Base-by-base conservation (phyloP, 2,888 invertebrate species). In the Leucoma salicis region DNA sequence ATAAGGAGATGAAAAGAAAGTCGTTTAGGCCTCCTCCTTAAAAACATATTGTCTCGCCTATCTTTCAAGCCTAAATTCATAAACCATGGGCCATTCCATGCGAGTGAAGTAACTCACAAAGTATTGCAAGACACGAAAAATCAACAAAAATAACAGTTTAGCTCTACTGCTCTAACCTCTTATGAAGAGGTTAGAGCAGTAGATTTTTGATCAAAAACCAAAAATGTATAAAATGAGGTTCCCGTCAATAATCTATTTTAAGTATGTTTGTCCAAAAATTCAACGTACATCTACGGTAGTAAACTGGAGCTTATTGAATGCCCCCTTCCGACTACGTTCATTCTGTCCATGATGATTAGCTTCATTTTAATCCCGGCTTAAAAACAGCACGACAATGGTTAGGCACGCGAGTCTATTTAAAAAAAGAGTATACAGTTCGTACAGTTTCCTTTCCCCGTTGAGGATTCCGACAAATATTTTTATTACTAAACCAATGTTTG, bases 401-500 rank as follows among this genome's bases (percentile, higher is more conserved):
- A 71, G 65, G 69, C 73, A 75, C 72, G 73, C 73, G 70, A 72
- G 66, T 65, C 61, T 70, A 70, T 74, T 74, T 69, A 77, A 81
- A 77, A 74, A 13, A 13, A 77, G 80, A 46, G 42, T 82, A 66
- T 69, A 74, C 76, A 35, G 47, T 53, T 53, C 43, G 42, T 53
- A 56, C 46, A 57, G 54, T 56, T 76, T 78, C 72, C 73, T 79
- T 70, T 70, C 60, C 66, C 73, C 72, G 70, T 73, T 62, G 78
- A 76, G 77, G 60, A 79, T 79, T 82, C 78, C 69, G 64, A 78
- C 83, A 85, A 88, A 89, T 88, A 86, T 88, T 89, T 87, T 86
- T 84, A 85, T 86, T 83, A 85, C 83, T 78, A 77, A 79, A 81
- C 82, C 79, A 86, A 88, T 86, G 86, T 89, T 87, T 86, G 79